A percentile compares a stretch with the other conserved stretches of the same genome.
These are phyloP conservation scores for Phataginus tricuspis DNA, from an alignment of 2,797 vertebrate genomes.

Conservation along the genomic window DNA sequence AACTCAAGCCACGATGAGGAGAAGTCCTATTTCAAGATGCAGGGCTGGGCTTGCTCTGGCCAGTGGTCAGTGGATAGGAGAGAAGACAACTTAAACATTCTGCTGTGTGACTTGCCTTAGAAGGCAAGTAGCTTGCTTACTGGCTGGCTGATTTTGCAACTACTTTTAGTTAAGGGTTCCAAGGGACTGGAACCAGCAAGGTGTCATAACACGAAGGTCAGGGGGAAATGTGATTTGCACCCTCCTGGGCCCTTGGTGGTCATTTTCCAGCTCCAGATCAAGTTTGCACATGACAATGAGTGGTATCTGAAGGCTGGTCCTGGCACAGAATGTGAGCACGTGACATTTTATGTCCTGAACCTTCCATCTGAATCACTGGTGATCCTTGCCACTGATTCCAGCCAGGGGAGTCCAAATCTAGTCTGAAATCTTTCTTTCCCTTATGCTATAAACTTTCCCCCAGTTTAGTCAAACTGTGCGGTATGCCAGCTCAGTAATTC, in stretches of 20 bases:
- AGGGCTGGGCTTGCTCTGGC: not conserved
- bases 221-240: conserved; percentile 49
- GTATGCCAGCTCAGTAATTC: conserved; percentile 24
- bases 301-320: not conserved
- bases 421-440: conserved; percentile 32
- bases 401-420: not conserved
- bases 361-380: conserved; percentile 27
- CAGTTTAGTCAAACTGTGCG: not conserved
- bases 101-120: not conserved
- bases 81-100: conserved; percentile 39
- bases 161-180: conserved; percentile 50
- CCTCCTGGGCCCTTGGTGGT: not conserved
- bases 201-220: conserved; percentile 43
- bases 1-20: not conserved
- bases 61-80: not conserved
- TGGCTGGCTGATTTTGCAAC: conserved; percentile 31
- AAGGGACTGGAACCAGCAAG: conserved; percentile 21
- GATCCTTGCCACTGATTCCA: not conserved
- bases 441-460: conserved; percentile 27
- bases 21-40: not conserved
- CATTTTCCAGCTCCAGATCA: not conserved
- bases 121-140: not conserved
- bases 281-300: not conserved
- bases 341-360: not conserved
- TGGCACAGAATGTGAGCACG: not conserved